Evolutionary conservation across 2,888 invertebrate genomes (phyloP).

Genomic region (Lithophane leautieri): DNA sequence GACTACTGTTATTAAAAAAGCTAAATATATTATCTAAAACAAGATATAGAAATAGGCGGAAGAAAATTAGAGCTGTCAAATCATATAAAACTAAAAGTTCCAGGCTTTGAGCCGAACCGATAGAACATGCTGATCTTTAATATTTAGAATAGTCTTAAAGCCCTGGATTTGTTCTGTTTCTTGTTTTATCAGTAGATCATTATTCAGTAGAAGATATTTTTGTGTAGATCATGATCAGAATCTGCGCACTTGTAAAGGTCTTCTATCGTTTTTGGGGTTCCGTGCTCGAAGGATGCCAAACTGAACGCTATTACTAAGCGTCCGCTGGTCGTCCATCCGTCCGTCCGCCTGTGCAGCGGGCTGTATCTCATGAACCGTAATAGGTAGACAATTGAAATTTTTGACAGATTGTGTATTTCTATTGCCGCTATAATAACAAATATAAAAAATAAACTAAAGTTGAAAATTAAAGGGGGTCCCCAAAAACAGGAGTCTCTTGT

Average conservation of each 20-base stretch:
- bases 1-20: neutral
- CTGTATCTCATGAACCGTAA: no score
- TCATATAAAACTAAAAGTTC: neutral
- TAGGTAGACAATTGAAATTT: no score
- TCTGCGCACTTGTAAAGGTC: neutral
- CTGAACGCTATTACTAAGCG: no score
- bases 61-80: neutral
- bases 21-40: neutral
- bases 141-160: neutral
- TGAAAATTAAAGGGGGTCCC: no score
- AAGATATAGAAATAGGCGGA: neutral
- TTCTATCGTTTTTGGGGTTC: neutral
- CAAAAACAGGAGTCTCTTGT: no score
- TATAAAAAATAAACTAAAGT: no score
- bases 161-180: neutral
- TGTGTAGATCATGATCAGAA: neutral
- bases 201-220: neutral
- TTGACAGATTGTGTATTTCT: no score
- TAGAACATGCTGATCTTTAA: neutral
- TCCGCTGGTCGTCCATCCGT: no score
- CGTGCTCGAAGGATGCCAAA: no score
- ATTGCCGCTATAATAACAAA: no score
- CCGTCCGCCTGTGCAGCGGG: no score
- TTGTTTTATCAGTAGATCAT: no score
- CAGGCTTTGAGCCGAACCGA: neutral